phyloP scores from a whole-genome alignment of 53 echinoderm and acorn worm species.

The Temnopleurus reevesii region DNA sequence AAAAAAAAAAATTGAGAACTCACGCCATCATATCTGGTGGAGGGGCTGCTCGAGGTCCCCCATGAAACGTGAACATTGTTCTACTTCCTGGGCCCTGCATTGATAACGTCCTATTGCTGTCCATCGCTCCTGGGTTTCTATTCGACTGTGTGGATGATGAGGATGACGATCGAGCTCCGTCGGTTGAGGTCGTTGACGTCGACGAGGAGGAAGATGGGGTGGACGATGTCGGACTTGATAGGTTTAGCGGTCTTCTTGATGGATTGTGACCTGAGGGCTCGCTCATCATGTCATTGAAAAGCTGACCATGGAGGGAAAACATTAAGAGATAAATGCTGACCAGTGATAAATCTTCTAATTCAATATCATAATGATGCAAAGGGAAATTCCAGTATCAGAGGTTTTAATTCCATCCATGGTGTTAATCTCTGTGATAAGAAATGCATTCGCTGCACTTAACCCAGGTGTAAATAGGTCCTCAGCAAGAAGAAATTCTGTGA shows the following conservation, averaged over 20 bases:
- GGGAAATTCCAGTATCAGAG: no score
- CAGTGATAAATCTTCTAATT: no score
- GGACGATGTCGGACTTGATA: neutral
- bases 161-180: neutral
- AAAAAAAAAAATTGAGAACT: conserved; percentile 9
- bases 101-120: neutral
- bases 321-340: no score
- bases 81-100: conserved; percentile 2
- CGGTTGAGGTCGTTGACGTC: neutral
- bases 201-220: neutral
- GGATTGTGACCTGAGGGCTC: neutral
- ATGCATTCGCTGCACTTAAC: no score
- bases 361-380: no score
- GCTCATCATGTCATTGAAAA: neutral
- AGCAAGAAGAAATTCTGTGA: no score
- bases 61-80: conserved; percentile 44
- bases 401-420: no score
- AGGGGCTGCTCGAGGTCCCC: conserved; percentile 59
- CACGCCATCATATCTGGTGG: conserved; percentile 76
- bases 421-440: no score
- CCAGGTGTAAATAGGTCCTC: no score
- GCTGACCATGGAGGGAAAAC: neutral
- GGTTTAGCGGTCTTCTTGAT: conserved; percentile 18
- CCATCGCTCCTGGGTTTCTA: conserved; percentile 7
- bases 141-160: neutral